A percentile compares a stretch with the other conserved stretches of the same genome.
Conservation (phyloP, 1,140 invertebrate species). For the Brachionus koreanus region DNA sequence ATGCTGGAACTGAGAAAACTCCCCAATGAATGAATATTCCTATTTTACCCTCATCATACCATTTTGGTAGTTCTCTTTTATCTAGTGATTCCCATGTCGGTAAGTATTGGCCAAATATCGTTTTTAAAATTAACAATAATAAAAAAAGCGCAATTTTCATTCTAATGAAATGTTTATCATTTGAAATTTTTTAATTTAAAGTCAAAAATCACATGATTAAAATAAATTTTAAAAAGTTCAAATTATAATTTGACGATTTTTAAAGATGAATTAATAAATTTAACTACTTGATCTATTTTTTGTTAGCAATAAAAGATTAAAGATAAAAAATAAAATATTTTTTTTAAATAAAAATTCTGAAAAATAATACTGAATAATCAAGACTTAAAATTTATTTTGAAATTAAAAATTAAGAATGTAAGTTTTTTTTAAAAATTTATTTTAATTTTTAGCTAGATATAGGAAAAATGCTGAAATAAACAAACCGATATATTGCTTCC, state of each 20-base stretch:
- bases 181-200: neutral
- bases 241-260: neutral
- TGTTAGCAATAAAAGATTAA: too few species aligned
- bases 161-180: neutral
- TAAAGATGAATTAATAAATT: too few species aligned
- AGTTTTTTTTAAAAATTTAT: too few species aligned
- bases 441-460: too few species aligned
- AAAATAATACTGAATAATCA: too few species aligned
- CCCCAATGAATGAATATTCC: slow-evolving; percentile 92
- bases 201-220: neutral
- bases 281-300: too few species aligned
- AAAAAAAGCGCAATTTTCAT: neutral
- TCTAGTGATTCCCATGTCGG: slow-evolving; percentile 77
- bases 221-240: neutral
- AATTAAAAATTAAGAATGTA: too few species aligned
- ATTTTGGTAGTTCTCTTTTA: slow-evolving; percentile 71
- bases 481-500: too few species aligned
- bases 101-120: slow-evolving; percentile 47
- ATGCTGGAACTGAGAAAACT: slow-evolving; percentile 77
- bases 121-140: neutral
- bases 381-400: too few species aligned
- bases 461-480: too few species aligned
- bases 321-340: too few species aligned
- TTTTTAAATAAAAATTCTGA: too few species aligned
- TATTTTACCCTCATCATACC: slow-evolving; percentile 84